These are phyloP conservation scores for Caenorhabditis wallacei DNA, from an alignment of 2,888 invertebrate species.

Conservation along the genomic window DNA sequence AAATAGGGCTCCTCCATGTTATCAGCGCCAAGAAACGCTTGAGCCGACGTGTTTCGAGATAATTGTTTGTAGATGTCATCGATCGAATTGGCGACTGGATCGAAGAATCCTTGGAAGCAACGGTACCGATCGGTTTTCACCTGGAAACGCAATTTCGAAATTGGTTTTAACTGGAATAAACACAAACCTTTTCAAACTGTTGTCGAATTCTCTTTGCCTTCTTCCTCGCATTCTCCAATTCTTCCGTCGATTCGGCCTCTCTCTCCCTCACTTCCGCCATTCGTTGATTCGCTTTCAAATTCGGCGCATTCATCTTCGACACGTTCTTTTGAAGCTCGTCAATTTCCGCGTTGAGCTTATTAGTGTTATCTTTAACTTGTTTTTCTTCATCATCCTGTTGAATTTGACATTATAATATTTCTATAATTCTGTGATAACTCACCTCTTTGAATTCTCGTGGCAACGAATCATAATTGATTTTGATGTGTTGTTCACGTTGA, in stretches of 20 bases:
- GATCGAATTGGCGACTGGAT: slow-evolving; percentile 97
- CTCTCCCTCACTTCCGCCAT: slow-evolving; percentile 95
- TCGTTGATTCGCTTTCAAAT: slow-evolving; percentile 90
- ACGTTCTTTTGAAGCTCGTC: slow-evolving; percentile 91
- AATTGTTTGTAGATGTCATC: slow-evolving; percentile 97
- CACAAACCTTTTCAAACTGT: slow-evolving; percentile 95
- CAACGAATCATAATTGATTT: slow-evolving; percentile 90
- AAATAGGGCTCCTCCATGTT: slow-evolving; percentile 99
- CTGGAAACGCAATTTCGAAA: too few relatives aligned
- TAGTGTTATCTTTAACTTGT: slow-evolving; percentile 89
- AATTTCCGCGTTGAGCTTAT: slow-evolving; percentile 91
- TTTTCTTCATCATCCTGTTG: slow-evolving; percentile 88
- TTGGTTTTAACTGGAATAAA: too few relatives aligned
- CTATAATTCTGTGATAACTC: not conserved
- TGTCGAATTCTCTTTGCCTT: slow-evolving; percentile 95
- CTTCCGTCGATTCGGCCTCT: slow-evolving; percentile 95
- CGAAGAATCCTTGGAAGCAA: slow-evolving; percentile 95
- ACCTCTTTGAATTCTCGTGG: slow-evolving; percentile 89
- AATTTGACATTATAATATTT: not conserved
- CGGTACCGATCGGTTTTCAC: slow-evolving; percentile 84
- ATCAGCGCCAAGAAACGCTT: slow-evolving; percentile 96
- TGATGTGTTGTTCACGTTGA: slow-evolving; percentile 87
- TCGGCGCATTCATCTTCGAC: slow-evolving; percentile 97
- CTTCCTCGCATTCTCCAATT: slow-evolving; percentile 94
- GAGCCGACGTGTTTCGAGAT: slow-evolving; percentile 95